Evolutionary conservation across 2,797 vertebrate genomes (phyloP), one percentile per base, ranked within the genome.

Genomic region (Mico argentatus): DNA sequence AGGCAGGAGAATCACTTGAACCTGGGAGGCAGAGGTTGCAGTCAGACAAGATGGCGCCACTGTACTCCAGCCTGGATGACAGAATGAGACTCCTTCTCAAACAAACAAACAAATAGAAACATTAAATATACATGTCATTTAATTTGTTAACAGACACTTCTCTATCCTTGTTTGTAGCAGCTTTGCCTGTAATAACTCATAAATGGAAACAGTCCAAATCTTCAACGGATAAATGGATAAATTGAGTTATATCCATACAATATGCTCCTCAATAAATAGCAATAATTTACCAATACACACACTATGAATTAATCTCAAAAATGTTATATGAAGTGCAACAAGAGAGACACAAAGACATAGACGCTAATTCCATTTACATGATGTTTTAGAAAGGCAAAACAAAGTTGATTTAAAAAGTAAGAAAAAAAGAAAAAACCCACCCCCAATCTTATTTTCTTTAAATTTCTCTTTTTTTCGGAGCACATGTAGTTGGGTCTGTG

Each of bases 341-440:
- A 88, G 52, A 39, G 76, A 80, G 30, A 44, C 22, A 61, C 52
- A 90, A 94, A 94, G 39, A 19, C 70, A 36, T 33, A 33, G 3
- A 48, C 3, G n/a, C 48, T 26, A 26, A 59, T 36, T 67, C n/a
- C 36, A 61, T 72, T 91, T 72, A 55, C 4, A 6, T 2, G 30
- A 77, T 13, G 39, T 67, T 85, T 73, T 57, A 77, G 81, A 92
- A 50, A 95, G 84, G 48, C 30, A 73, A 67, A 67, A n/a, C 61
- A n/a, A 67, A 46, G 27, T 46, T 82, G 86, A 92, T 11, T 92
- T 91, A 70, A 70, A 93, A 94, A 87, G 79, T 26, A 44, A 73
- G 46, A 46, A 81, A 90, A 61, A 55, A 44, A 2, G 10, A 39
- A 79, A 61, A 64, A 36, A 5, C 4, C 1, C 7, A 57, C 11